phyloP scores from a whole-genome alignment of 2,888 invertebrate species.

The Folsomia manolachei region DNA sequence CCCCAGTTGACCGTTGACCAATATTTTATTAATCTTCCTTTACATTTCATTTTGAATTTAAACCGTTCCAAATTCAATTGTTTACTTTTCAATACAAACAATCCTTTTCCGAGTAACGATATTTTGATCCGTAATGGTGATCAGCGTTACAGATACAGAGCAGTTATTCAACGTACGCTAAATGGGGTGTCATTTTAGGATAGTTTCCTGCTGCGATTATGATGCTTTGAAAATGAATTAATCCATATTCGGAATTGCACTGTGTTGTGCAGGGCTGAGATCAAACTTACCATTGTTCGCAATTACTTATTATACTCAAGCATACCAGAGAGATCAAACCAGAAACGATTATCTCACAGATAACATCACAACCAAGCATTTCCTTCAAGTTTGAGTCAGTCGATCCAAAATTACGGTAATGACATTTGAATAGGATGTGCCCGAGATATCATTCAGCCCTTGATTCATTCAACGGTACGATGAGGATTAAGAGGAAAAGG shows the following conservation, averaged over 20 bases:
- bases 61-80: no score
- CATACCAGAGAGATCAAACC: neutral
- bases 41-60: no score
- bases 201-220: neutral
- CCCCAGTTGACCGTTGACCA: no score
- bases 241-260: neutral
- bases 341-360: neutral
- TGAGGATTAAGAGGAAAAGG: neutral
- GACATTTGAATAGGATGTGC: neutral
- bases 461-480: no score
- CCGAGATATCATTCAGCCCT: no score
- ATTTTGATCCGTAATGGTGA: no score
- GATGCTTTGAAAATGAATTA: neutral
- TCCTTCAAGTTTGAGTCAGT: neutral
- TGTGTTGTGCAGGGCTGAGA: neutral
- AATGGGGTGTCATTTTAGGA: no score
- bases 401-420: slow-evolving; percentile 5
- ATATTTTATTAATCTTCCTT: no score
- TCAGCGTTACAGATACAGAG: no score
- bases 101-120: no score
- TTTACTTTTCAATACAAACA: no score
- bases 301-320: neutral
- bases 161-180: no score
- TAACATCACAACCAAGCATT: neutral
- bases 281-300: neutral